These are phyloP conservation scores for Andrena minutula DNA, from an alignment of 2,888 invertebrate species.

Conservation along the genomic window DNA sequence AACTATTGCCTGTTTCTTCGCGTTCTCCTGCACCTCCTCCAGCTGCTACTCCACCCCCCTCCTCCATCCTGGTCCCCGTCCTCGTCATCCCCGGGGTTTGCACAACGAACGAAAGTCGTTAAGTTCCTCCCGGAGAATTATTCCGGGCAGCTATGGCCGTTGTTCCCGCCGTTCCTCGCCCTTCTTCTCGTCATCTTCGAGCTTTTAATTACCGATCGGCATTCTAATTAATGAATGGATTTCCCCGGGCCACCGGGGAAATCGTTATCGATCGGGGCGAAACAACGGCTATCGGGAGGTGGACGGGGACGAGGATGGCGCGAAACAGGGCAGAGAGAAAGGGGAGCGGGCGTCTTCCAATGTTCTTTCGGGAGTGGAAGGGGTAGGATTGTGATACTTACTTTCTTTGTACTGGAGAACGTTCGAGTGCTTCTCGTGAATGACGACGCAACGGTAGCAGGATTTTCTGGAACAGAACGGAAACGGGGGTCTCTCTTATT, in stretches of 20 bases:
- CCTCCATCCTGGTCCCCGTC: slow-evolving; percentile 8
- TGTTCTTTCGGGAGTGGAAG: slow-evolving; percentile 34
- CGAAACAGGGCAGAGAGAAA: neutral
- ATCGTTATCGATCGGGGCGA: slow-evolving; percentile 74
- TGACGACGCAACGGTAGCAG: slow-evolving; percentile 97
- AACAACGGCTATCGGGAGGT: slow-evolving; percentile 51
- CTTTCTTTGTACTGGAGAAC: slow-evolving; percentile 99
- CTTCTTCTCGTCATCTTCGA: slow-evolving; percentile 66
- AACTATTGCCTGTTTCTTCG: slow-evolving; percentile 49
- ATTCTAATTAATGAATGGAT: slow-evolving; percentile 78
- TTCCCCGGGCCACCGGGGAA: slow-evolving; percentile 56
- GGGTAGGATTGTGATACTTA: slow-evolving; percentile 87
- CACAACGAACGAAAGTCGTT: slow-evolving; percentile 69
- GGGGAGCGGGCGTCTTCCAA: slow-evolving; percentile 33
- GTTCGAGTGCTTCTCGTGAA: slow-evolving; percentile 97
- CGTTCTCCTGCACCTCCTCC: slow-evolving; percentile 23
- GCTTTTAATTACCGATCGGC: slow-evolving; percentile 81
- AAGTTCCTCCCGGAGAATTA: slow-evolving; percentile 71
- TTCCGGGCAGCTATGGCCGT: slow-evolving; percentile 46
- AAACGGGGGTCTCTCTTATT: slow-evolving; percentile 51
- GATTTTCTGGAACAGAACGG: slow-evolving; percentile 90
- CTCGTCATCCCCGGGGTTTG: slow-evolving; percentile 40
- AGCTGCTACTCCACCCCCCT: slow-evolving; percentile 13
- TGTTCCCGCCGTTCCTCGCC: slow-evolving; percentile 30
- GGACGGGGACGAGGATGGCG: slow-evolving; percentile 22